Evolutionary conservation across 2,113 vertebrate genomes (phyloP), one percentile per base, ranked within the genome.

Genomic region (Pungitius pungitius): DNA sequence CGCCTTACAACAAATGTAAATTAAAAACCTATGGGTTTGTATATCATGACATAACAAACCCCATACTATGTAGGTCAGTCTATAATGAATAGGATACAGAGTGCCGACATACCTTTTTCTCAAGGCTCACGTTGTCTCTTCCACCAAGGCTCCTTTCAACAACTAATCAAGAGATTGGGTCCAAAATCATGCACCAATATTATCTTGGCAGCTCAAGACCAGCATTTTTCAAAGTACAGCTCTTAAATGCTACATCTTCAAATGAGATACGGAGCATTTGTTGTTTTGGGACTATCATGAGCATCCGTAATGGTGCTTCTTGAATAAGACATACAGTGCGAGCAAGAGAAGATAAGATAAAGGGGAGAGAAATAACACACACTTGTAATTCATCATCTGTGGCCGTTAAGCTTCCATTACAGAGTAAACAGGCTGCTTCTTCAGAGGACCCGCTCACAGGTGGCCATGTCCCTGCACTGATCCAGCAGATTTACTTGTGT

Each of bases 381-480:
- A 27, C 47, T 76, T 66, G 69, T 81, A 85, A 91, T 92, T 82
- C 75, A 81, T 91, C 86, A 82, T 80, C 66, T 80, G 68, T 70
- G 79, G 83, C 81, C 75, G 63, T 77, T 65, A 82, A 78, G 89
- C 73, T 89, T 88, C 87, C 58, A 76, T 92, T 87, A 83, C 87
- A 92, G 88, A 85, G 87, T 89, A 88, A 91, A 91, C 87, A 90
- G 77, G 59, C 77, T 80, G 60, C 75, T 73, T 85, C 86, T 86
- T 78, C 51, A 79, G 75, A 84, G 66, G 77, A 68, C 14, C 75
- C 72, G 57, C 83, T 92, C 87, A 87, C 24, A 89, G 91, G 90
- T 94, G 92, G 91, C 86, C 85, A 64, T 64, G 60, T 69, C 73
- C 68, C 57, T 18, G n/a, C 84, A 80, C 86, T 85, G 83, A 90